A percentile compares a stretch with the other conserved stretches of the same genome.
Conservation (phyloP, 2,888 invertebrate species). For the Leptopilina myrica region DNA sequence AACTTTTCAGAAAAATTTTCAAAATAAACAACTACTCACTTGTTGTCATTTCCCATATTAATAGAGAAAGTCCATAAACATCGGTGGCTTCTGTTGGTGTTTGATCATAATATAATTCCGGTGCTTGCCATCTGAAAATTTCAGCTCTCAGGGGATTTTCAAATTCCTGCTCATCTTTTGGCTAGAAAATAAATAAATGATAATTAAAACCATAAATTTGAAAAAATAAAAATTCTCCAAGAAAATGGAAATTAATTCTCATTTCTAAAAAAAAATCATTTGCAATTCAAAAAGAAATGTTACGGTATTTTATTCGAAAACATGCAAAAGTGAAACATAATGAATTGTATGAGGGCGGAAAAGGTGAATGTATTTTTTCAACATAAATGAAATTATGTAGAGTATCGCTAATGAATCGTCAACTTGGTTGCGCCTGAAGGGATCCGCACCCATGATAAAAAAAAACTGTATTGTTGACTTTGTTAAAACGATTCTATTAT, state of each 20-base stretch:
- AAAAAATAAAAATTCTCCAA: too few species aligned
- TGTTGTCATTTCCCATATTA: slow-evolving; percentile 72
- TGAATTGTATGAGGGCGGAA: slow-evolving; percentile 20
- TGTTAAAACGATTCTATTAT: slow-evolving; percentile 28
- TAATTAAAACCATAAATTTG: too few species aligned
- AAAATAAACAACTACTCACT: slow-evolving; percentile 54
- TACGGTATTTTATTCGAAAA: not conserved
- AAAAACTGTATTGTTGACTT: slow-evolving; percentile 31
- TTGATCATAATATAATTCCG: slow-evolving; percentile 62
- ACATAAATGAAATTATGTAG: slow-evolving; percentile 16
- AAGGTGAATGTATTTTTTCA: slow-evolving; percentile 16
- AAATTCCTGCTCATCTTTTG: slow-evolving; percentile 57
- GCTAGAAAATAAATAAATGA: slow-evolving; percentile 47
- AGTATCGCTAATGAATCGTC: slow-evolving; percentile 26
- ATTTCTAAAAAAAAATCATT: too few species aligned
- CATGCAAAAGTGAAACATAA: slow-evolving; percentile 10
- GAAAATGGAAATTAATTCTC: not conserved
- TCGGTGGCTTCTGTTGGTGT: slow-evolving; percentile 62
- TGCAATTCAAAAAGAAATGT: too few species aligned
- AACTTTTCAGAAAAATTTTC: not conserved
- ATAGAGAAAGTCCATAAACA: slow-evolving; percentile 66
- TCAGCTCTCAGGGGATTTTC: slow-evolving; percentile 65
- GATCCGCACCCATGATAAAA: slow-evolving; percentile 45
- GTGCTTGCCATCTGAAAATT: slow-evolving; percentile 68
- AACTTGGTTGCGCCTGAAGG: slow-evolving; percentile 42